phyloP scores from a whole-genome alignment of 2,113 vertebrate genomes.

The Procapra przewalskii region DNA sequence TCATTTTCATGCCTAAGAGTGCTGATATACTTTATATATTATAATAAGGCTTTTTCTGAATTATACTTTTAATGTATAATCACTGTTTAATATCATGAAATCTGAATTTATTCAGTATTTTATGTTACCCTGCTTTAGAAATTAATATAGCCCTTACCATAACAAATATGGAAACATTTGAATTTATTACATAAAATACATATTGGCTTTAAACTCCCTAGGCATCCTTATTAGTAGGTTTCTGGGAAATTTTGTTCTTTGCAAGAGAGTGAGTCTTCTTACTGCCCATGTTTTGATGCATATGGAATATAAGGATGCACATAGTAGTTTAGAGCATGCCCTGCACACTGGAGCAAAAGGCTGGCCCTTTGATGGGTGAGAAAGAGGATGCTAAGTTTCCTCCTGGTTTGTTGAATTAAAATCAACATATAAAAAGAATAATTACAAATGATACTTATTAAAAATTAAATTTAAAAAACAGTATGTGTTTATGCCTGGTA shows the following conservation, averaged over 20 bases:
- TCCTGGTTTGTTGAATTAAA: not conserved
- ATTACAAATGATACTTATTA: not conserved
- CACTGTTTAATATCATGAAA: not conserved
- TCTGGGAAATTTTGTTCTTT: not conserved
- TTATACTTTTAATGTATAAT: not conserved
- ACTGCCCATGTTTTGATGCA: not conserved
- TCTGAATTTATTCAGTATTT: conserved; percentile 5
- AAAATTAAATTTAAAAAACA: not conserved
- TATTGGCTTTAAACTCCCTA: not conserved
- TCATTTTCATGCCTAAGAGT: not conserved
- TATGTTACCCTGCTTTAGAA: conserved; percentile 4
- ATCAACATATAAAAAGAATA: conserved; percentile 7
- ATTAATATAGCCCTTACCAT: not conserved
- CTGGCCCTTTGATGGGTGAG: not conserved
- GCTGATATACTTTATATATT: not conserved
- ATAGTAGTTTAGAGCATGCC: not conserved
- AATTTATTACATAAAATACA: conserved; percentile 19
- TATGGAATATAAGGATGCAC: not conserved
- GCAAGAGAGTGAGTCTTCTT: not conserved
- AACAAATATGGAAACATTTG: conserved; percentile 13
- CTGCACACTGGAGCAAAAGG: not conserved
- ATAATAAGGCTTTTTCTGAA: not conserved
- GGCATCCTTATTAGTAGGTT: not conserved
- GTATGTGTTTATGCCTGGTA: not conserved
- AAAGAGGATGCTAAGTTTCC: not conserved